Evolutionary conservation across 2,113 vertebrate species (phyloP).

Genomic region (Hypomesus transpacificus): DNA sequence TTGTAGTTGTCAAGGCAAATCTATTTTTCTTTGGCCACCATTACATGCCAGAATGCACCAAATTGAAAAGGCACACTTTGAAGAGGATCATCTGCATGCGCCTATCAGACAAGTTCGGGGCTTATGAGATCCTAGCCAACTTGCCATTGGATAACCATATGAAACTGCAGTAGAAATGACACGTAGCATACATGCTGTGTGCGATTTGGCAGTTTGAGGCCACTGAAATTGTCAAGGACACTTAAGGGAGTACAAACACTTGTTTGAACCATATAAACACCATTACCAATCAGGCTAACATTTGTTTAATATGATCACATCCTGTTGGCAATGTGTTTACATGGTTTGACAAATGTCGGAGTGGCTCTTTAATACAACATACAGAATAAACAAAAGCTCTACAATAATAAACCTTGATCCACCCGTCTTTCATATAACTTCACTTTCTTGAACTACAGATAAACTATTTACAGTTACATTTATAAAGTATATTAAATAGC

Average conservation of each 20-base stretch:
- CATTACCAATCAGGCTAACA: neutral
- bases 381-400: neutral
- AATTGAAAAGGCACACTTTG: too few relatives aligned
- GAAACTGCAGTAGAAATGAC: neutral
- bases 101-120: too few relatives aligned
- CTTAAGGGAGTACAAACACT: neutral
- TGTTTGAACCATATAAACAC: too few relatives aligned
- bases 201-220: neutral
- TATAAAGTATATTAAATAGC: conserved; percentile 45
- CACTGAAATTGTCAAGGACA: neutral
- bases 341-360: neutral
- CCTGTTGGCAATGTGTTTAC: neutral
- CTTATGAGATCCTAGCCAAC: too few relatives aligned
- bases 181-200: neutral
- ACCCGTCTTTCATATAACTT: conserved; percentile 32
- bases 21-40: too few relatives aligned
- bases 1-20: too few relatives aligned
- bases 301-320: neutral
- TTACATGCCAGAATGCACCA: too few relatives aligned
- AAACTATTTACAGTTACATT: conserved; percentile 55
- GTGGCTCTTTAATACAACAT: too few relatives aligned
- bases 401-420: conserved; percentile 8
- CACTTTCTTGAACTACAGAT: conserved; percentile 31
- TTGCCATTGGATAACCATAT: too few relatives aligned
- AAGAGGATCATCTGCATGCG: too few relatives aligned